Evolutionary conservation across 2,888 invertebrate species (phyloP).

Genomic region (Syritta pipiens): DNA sequence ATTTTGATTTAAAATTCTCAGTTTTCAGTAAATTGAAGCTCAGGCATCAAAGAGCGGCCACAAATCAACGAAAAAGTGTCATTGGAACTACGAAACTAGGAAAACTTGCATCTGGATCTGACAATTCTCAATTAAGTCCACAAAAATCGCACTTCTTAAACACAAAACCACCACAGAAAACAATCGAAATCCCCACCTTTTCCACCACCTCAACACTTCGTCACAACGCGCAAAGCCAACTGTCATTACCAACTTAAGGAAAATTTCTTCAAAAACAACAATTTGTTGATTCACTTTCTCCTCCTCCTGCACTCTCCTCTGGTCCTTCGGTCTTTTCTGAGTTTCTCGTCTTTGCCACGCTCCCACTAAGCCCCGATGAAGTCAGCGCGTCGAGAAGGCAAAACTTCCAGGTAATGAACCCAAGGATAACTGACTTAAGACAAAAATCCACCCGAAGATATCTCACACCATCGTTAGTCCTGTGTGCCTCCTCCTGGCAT

Average conservation of each 20-base stretch:
- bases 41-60: too few relatives aligned
- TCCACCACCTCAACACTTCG: too few relatives aligned
- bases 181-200: too few relatives aligned
- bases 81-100: too few relatives aligned
- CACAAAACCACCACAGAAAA: too few relatives aligned
- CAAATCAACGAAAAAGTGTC: too few relatives aligned
- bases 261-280: slow-evolving; percentile 58
- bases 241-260: slow-evolving; percentile 55
- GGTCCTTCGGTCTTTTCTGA: not conserved
- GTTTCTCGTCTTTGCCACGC: not conserved
- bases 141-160: too few relatives aligned
- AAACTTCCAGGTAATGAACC: slow-evolving; percentile 68
- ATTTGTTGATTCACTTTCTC: slow-evolving; percentile 67
- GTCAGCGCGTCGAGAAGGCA: slow-evolving; percentile 33
- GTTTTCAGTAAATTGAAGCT: too few relatives aligned
- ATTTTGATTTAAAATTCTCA: too few relatives aligned
- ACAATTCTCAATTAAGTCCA: too few relatives aligned
- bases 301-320: not conserved
- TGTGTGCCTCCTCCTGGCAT: not conserved
- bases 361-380: slow-evolving; percentile 33
- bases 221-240: slow-evolving; percentile 54
- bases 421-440: slow-evolving; percentile 68
- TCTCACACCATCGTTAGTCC: slow-evolving; percentile 35
- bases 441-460: slow-evolving; percentile 64
- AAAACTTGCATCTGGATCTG: too few relatives aligned